Conservation (phyloP, 2,797 vertebrate species). For the Phataginus tricuspis region DNA sequence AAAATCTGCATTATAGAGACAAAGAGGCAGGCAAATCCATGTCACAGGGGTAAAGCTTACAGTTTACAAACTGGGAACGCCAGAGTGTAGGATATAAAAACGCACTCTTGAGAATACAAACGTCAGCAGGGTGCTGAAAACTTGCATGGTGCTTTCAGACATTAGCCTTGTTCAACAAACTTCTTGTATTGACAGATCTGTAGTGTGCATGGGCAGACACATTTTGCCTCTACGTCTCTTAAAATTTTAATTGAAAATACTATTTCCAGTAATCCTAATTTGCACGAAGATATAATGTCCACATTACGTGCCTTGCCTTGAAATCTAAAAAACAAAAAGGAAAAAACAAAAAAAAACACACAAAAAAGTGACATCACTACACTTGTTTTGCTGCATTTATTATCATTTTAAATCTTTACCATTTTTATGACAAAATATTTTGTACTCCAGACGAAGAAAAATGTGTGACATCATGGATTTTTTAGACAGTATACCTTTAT, state of each 20-base stretch:
- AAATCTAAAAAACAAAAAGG: conserved; percentile 91
- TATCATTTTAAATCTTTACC: conserved; percentile 98
- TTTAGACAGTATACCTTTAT: conserved; percentile 99
- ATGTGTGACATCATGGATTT: conserved; percentile 97
- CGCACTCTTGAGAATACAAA: conserved; percentile 88
- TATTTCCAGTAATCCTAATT: conserved; percentile 99
- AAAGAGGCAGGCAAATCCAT: conserved; percentile 91
- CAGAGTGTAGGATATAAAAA: conserved; percentile 88
- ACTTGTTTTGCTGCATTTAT: conserved; percentile 99
- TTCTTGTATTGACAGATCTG: conserved; percentile 90
- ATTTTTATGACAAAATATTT: conserved; percentile 99
- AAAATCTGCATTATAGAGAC: conserved; percentile 90
- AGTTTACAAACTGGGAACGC: conserved; percentile 93
- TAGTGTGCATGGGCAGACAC: conserved; percentile 92
- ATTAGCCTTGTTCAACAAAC: conserved; percentile 89
- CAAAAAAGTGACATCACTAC: conserved; percentile 94
- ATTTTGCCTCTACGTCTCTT: conserved; percentile 94
- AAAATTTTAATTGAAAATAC: conserved; percentile 90
- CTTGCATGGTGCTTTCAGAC: conserved; percentile 92
- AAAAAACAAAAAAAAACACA: conserved; percentile 73
- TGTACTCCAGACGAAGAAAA: conserved; percentile 96
- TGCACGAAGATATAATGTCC: conserved; percentile 99
- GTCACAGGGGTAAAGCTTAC: conserved; percentile 94
- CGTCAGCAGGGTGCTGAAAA: conserved; percentile 89
- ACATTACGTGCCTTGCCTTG: conserved; percentile 99